Base-by-base conservation (phyloP, 2,797 vertebrate species). In the Platalea minor region DNA sequence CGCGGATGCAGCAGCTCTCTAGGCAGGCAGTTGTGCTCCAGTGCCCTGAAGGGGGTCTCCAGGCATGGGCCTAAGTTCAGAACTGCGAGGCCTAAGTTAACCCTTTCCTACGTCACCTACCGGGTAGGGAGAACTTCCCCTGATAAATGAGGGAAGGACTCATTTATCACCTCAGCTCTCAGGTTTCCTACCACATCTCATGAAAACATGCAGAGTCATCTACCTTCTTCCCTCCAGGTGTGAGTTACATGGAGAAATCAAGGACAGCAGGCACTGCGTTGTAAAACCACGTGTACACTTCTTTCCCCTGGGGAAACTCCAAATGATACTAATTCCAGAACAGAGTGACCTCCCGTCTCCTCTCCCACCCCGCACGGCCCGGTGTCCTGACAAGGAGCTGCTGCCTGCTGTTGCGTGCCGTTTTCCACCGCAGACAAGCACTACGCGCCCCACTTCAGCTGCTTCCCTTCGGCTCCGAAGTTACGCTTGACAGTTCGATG, bases 211-310 rank as follows among this genome's bases (percentile, higher is more conserved):
- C 0, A 1, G 9, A 19, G 29, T 17, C 28, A 28, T 60, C 63
- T 48, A 17, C 31, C 25, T 56, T 72, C 25, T n/a, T 43, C 72
- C 11, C 53, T 56, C n/a, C 56, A 20, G 23, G 19, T 31, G 8
- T 2, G 16, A 70, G 39, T 63, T 46, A 50, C 1, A 3, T 4
- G 33, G 7, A 68, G 35, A 60, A 68, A 64, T 24, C 17, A 46
- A 13, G 33, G 45, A 8, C 3, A 41, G 14, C n/a, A 21, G 11
- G 25, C 12, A 33, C 5, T 1, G 1, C 0, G 2, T 3, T 19
- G 28, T 45, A 84, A 45, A 69, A 76, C 6, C 14, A 7, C 0
- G 0, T 1, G 37, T 39, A n/a, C 25, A 1, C 39, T 74, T 46
- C 16, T 6, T 67, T 70, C 53, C 19, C 11, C 18, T 9, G 41